A percentile compares a stretch with the other conserved stretches of the same genome.
These are phyloP conservation scores for Pyrgus malvae DNA, from an alignment of 2,888 invertebrate genomes.

Conservation along the genomic window DNA sequence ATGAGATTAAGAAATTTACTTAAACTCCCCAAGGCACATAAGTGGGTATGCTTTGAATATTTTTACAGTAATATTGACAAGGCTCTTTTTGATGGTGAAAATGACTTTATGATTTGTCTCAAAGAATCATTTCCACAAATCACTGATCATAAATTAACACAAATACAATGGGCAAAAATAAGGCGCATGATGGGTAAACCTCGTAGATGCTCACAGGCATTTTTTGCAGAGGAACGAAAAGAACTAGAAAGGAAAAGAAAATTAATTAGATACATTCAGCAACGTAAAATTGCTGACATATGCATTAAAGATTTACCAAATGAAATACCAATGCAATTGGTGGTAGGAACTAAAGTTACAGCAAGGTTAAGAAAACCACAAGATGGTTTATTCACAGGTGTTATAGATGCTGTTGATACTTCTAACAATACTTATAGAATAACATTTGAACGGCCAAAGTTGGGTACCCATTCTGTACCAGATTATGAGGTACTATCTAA, in stretches of 20 bases:
- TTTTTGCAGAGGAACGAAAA: conserved; percentile 96
- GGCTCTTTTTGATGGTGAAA: conserved; percentile 96
- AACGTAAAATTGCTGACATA: conserved; percentile 91
- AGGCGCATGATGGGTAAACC: conserved; percentile 98
- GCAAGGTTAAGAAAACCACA: conserved; percentile 95
- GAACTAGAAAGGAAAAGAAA: conserved; percentile 95
- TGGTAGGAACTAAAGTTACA: conserved; percentile 96
- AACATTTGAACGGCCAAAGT: conserved; percentile 94
- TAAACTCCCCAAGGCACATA: conserved; percentile 98
- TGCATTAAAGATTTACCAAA: conserved; percentile 94
- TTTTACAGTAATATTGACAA: conserved; percentile 99
- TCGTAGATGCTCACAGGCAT: conserved; percentile 95
- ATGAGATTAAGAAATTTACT: conserved; percentile 94
- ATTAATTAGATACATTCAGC: conserved; percentile 95
- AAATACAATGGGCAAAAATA: conserved; percentile 97
- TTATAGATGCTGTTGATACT: conserved; percentile 97
- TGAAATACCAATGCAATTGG: conserved; percentile 96
- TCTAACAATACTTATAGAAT: conserved; percentile 96
- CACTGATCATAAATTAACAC: conserved; percentile 90
- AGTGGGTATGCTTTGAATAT: conserved; percentile 99
- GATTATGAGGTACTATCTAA: conserved; percentile 98
- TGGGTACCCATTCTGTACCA: conserved; percentile 97
- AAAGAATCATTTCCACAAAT: conserved; percentile 97
- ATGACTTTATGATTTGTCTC: conserved; percentile 97
- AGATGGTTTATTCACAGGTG: conserved; percentile 96